Conservation (phyloP, 2,888 invertebrate species). For the Phymatocera aterrima region DNA sequence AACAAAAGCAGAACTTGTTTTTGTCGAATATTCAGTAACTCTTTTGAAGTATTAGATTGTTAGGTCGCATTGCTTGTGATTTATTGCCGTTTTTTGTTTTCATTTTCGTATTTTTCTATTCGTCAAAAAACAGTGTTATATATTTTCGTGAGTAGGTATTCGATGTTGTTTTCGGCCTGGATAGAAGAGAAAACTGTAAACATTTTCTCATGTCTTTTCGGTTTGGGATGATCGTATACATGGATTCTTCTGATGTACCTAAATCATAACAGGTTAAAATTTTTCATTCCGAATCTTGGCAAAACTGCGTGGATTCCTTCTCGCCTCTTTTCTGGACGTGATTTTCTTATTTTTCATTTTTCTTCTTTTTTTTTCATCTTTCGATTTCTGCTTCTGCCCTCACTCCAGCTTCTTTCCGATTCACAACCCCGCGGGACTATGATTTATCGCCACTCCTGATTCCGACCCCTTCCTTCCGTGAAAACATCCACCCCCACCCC, state of each 20-base stretch:
- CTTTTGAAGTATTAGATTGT: background rate
- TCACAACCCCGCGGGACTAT: conserved; percentile 43
- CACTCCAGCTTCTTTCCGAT: conserved; percentile 40
- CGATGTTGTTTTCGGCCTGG: background rate
- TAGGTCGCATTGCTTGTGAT: background rate
- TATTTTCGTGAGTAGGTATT: too few relatives aligned
- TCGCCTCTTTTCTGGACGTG: background rate
- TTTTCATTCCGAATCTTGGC: conserved; percentile 28
- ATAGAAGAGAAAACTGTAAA: too few relatives aligned
- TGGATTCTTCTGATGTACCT: background rate
- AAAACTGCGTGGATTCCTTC: conserved; percentile 8
- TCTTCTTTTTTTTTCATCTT: background rate
- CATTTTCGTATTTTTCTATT: background rate
- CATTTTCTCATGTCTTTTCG: too few relatives aligned
- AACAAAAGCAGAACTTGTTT: background rate
- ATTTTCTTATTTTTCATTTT: background rate
- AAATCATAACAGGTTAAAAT: conserved; percentile 13
- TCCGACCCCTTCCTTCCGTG: background rate
- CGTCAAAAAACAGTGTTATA: background rate
- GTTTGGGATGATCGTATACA: background rate
- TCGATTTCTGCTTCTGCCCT: background rate
- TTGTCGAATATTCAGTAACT: background rate
- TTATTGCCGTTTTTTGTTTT: background rate
- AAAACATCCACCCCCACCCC: background rate
- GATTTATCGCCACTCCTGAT: conserved; percentile 31